phyloP scores from a whole-genome alignment of 1,140 invertebrate species.

The Portunus trituberculatus region DNA sequence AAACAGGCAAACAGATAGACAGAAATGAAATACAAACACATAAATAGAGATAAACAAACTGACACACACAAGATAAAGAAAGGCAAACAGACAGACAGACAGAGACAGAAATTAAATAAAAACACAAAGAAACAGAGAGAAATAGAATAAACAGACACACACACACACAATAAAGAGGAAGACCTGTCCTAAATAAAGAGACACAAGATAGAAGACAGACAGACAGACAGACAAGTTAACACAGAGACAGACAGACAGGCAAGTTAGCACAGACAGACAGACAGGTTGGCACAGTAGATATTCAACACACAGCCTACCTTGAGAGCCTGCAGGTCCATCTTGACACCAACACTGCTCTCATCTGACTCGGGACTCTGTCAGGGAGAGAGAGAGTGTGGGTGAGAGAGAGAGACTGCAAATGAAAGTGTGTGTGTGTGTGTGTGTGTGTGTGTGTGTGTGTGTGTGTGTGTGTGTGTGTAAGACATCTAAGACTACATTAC shows the following conservation, averaged over 20 bases:
- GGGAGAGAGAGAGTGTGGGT: neutral
- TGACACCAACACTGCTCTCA: conserved; percentile 35
- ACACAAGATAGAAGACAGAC: neutral
- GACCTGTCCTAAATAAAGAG: no score
- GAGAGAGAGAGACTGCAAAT: neutral
- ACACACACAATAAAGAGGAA: neutral
- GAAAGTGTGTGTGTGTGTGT: no score
- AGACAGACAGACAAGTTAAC: neutral
- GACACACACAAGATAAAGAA: neutral
- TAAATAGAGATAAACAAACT: neutral
- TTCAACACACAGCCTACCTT: conserved; percentile 10
- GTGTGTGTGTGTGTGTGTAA: no score
- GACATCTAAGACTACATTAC: neutral
- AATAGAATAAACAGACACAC: neutral
- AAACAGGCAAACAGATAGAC: neutral
- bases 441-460: no score
- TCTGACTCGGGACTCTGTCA: conserved; percentile 66
- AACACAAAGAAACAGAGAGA: no score
- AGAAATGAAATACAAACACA: neutral
- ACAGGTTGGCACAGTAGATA: no score
- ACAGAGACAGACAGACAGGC: neutral
- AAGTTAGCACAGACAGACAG: neutral
- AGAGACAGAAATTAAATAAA: neutral
- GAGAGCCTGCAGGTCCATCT: conserved; percentile 59
- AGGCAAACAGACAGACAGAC: neutral